These are phyloP conservation scores for Otolemur crassicaudatus DNA, from an alignment of 2,797 vertebrate species.

Conservation along the genomic window DNA sequence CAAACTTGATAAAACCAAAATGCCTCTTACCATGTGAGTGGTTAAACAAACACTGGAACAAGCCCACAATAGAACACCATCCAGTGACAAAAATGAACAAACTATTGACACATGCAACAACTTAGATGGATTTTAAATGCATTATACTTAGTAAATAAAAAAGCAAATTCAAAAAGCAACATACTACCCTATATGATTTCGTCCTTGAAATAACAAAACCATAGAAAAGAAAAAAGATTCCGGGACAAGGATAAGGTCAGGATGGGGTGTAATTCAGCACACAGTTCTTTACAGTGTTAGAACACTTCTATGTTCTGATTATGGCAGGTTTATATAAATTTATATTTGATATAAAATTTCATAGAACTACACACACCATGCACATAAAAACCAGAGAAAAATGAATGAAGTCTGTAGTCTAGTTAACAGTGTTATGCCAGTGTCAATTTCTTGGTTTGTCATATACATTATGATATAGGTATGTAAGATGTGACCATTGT, in stretches of 20 bases:
- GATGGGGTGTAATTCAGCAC: background rate
- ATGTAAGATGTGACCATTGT: background rate
- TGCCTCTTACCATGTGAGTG: background rate
- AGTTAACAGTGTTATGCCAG: background rate
- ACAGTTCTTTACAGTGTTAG: background rate
- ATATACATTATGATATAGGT: background rate
- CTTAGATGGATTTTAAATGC: background rate
- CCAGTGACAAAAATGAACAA: background rate
- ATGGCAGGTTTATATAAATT: background rate
- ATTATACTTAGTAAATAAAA: background rate
- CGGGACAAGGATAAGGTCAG: background rate
- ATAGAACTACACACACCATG: background rate
- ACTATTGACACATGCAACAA: background rate
- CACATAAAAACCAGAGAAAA: background rate
- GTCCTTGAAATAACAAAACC: background rate
- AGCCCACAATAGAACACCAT: background rate
- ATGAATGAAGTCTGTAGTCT: background rate
- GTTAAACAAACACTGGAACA: slow-evolving; percentile 3
- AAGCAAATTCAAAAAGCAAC: background rate
- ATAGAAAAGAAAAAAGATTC: background rate
- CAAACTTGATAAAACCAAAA: slow-evolving; percentile 26
- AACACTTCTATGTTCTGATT: background rate
- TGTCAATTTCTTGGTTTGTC: background rate
- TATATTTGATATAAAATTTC: background rate
- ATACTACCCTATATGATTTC: background rate